Conservation (phyloP, 2,797 vertebrate species). For the Thalassophryne amazonica region DNA sequence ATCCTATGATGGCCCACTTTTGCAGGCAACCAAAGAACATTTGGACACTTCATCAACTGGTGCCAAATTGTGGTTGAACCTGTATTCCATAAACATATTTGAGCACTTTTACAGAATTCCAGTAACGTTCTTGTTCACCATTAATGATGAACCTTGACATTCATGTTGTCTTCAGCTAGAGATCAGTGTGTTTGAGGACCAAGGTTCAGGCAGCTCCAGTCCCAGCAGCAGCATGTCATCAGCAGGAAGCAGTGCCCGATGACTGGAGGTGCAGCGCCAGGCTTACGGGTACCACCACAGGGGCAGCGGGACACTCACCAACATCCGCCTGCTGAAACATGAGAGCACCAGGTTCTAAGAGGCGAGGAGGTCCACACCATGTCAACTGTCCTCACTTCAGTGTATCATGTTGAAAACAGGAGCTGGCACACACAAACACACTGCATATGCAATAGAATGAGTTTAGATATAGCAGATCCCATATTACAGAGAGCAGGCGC, state of each 20-base stretch:
- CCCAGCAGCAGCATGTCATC: conserved; percentile 85
- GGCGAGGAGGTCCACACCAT: conserved; percentile 43
- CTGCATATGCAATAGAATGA: conserved; percentile 29
- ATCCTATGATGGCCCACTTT: no score
- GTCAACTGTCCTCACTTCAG: conserved; percentile 34
- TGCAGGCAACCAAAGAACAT: no score
- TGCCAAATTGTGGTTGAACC: no score
- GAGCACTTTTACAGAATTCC: no score
- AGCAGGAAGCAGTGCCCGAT: conserved; percentile 83
- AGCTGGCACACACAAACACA: conserved; percentile 44
- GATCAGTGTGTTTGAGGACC: conserved; percentile 94
- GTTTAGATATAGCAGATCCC: conserved; percentile 30
- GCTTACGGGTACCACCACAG: conserved; percentile 83
- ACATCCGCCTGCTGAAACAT: conserved; percentile 94
- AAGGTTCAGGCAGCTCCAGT: conserved; percentile 88
- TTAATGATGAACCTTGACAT: conserved; percentile 75
- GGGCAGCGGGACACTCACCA: conserved; percentile 82
- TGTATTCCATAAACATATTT: no score
- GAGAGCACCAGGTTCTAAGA: conserved; percentile 91
- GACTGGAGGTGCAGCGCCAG: conserved; percentile 95
- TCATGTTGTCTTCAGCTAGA: conserved; percentile 81
- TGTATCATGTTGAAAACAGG: conserved; percentile 38
- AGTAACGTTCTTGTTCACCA: no score
- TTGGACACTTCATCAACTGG: no score
- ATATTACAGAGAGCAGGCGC: conserved; percentile 12